phyloP scores from a whole-genome alignment of 2,113 vertebrate genomes.

The Coturnix japonica region DNA sequence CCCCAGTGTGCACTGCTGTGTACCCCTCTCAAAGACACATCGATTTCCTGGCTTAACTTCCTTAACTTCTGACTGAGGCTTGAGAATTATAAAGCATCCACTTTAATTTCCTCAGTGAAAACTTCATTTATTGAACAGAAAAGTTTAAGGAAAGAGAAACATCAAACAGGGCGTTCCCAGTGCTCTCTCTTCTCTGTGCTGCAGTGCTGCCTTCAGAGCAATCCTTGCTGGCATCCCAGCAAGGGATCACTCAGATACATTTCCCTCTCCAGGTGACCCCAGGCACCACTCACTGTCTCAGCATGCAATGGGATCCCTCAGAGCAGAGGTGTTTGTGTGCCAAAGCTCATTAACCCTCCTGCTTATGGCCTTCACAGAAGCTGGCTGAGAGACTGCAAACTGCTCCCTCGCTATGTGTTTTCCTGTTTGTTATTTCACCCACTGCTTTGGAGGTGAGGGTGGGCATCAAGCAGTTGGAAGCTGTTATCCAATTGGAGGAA shows the following conservation, averaged over 20 bases:
- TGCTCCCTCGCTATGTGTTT: fast-evolving
- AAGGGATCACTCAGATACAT: not conserved
- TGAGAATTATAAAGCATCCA: not conserved
- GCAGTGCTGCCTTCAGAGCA: not conserved
- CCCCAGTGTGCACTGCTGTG: fast-evolving
- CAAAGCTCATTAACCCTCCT: constrained; percentile 7
- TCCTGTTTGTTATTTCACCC: not conserved
- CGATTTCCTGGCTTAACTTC: not conserved
- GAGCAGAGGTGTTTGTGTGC: not conserved
- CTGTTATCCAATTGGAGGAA: not conserved
- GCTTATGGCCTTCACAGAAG: not conserved
- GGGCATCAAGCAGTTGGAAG: fast-evolving
- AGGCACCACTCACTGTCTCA: not conserved
- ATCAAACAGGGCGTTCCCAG: not conserved
- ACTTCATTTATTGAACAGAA: not conserved
- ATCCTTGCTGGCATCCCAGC: constrained; percentile 4
- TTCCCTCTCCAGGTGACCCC: constrained; percentile 1
- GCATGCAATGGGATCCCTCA: not conserved
- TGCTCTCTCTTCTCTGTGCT: not conserved
- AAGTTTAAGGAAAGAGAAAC: not conserved
- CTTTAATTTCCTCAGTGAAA: not conserved
- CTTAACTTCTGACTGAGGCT: not conserved
- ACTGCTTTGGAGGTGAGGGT: fast-evolving
- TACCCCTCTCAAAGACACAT: fast-evolving
- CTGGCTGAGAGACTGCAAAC: not conserved